Conservation (phyloP, 2,888 invertebrate genomes). For the Matsumyia berberina region DNA sequence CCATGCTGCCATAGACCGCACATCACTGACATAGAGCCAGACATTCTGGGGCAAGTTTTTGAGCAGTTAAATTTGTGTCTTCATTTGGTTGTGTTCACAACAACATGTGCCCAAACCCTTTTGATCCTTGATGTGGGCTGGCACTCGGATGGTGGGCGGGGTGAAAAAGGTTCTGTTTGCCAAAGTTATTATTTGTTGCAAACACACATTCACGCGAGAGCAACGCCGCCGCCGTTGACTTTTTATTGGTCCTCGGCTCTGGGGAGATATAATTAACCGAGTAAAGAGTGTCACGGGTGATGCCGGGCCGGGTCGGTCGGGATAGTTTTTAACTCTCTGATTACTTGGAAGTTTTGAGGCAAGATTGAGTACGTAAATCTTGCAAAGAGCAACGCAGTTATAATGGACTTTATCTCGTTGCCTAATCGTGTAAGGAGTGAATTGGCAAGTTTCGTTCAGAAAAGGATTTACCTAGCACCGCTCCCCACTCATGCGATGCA, state of each 20-base stretch:
- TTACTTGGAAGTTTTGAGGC: slow-evolving; percentile 31
- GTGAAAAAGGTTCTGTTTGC: slow-evolving; percentile 60
- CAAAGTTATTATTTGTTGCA: slow-evolving; percentile 70
- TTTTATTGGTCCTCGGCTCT: slow-evolving; percentile 53
- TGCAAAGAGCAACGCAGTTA: slow-evolving; percentile 49
- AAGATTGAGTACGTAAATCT: slow-evolving; percentile 41
- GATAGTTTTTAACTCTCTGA: slow-evolving; percentile 29
- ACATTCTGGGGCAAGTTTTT: slow-evolving; percentile 67
- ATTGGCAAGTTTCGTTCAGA: slow-evolving; percentile 52
- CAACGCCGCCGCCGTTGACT: slow-evolving; percentile 29
- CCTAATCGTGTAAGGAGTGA: slow-evolving; percentile 56
- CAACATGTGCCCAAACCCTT: slow-evolving; percentile 34
- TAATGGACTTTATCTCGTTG: slow-evolving; percentile 39
- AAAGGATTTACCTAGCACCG: slow-evolving; percentile 23
- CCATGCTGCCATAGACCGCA: slow-evolving; percentile 46
- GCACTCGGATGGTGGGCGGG: neutral
- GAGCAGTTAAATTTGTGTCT: slow-evolving; percentile 71
- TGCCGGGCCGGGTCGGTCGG: neutral
- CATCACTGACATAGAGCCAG: slow-evolving; percentile 41
- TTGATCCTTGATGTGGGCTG: neutral
- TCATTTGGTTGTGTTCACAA: slow-evolving; percentile 59
- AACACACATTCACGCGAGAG: slow-evolving; percentile 29
- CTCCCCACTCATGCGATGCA: neutral
- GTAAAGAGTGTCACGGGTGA: slow-evolving; percentile 50
- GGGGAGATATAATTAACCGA: slow-evolving; percentile 43